Base-by-base conservation (phyloP, 2,888 invertebrate species). In the Galeruca laticollis region DNA sequence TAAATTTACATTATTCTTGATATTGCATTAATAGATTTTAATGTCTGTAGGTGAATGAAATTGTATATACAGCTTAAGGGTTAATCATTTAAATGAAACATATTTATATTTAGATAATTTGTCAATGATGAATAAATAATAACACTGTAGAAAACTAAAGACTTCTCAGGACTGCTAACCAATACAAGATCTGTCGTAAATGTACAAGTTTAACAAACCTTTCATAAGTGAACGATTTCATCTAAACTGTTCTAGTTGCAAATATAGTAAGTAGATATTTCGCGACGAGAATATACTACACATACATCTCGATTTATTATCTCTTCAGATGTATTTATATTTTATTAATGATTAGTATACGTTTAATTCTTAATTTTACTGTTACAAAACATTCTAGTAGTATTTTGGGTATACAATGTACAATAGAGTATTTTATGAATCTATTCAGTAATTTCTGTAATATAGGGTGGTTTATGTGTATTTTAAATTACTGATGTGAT, bases 11-110 rank as follows among this genome's bases (percentile, higher is more conserved):
- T 47, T 15, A 47, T 47, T 18, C 47, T 18, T 18, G 9, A 47
- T 18, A 47, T 47, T 47, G 15, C 18, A 47, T 15, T 40, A 40
- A n/a, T 47, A 47, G 47, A 47, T 47, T 47, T 47, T 47, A 47
- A 47, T 47, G 47, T 47, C 15, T 47, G 18, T 47, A 47, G 47
- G 18, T 47, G 15, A 15, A 47, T 47, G 15, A 47, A 6, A 47
- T 47, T 47, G 47, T 47, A 47, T 47, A 47, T 47, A 47, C n/a
- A 47, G 2, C 18, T 47, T 47, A 18, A 47, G 47, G 47, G 2
- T 15, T 47, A 18, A 47, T 47, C 9, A 47, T 9, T 13, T n/a
- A 40, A n/a, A n/a, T 40, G 13, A n/a, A 40, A n/a, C 11, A 6
- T n/a, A n/a, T 15, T 18, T 47, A 18, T 1, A 47, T 47, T 47